These are phyloP conservation scores for Hirtodrosophila histrioides DNA, from an alignment of 2,888 invertebrate species.

Conservation along the genomic window DNA sequence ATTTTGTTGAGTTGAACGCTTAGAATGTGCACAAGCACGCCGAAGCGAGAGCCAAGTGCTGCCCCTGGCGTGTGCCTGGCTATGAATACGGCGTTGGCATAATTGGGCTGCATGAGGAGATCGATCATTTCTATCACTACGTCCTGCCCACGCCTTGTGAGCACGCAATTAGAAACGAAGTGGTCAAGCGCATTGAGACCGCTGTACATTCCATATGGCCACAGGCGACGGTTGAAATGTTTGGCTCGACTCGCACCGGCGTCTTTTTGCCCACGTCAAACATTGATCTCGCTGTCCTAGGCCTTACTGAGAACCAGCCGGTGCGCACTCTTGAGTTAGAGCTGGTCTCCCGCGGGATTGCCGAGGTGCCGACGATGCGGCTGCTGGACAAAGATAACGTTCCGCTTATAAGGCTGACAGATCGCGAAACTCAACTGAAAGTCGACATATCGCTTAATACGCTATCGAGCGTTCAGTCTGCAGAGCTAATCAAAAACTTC, in stretches of 20 bases:
- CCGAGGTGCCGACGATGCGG: slow-evolving; percentile 95
- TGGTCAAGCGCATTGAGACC: slow-evolving; percentile 94
- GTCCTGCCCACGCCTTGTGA: slow-evolving; percentile 97
- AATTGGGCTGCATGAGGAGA: slow-evolving; percentile 97
- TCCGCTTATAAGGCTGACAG: slow-evolving; percentile 98
- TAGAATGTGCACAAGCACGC: slow-evolving; percentile 94
- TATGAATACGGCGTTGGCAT: slow-evolving; percentile 92
- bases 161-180: slow-evolving; percentile 93
- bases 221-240: slow-evolving; percentile 97
- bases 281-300: slow-evolving; percentile 89
- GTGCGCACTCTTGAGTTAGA: slow-evolving; percentile 95
- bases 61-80: slow-evolving; percentile 93
- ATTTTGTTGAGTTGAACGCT: slow-evolving; percentile 95
- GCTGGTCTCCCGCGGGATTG: slow-evolving; percentile 94
- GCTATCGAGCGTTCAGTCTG: slow-evolving; percentile 98
- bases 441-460: slow-evolving; percentile 99
- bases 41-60: slow-evolving; percentile 93
- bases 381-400: slow-evolving; percentile 99
- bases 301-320: slow-evolving; percentile 96
- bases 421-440: slow-evolving; percentile 91
- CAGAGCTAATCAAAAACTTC: slow-evolving; percentile 96
- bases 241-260: slow-evolving; percentile 98
- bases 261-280: slow-evolving; percentile 98
- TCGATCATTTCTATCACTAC: slow-evolving; percentile 97
- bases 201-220: slow-evolving; percentile 96